Percentiles rank a stretch among this genome's conserved stretches.
phyloP scores from a whole-genome alignment of 1,140 invertebrate genomes.

The Neelides sp. region DNA sequence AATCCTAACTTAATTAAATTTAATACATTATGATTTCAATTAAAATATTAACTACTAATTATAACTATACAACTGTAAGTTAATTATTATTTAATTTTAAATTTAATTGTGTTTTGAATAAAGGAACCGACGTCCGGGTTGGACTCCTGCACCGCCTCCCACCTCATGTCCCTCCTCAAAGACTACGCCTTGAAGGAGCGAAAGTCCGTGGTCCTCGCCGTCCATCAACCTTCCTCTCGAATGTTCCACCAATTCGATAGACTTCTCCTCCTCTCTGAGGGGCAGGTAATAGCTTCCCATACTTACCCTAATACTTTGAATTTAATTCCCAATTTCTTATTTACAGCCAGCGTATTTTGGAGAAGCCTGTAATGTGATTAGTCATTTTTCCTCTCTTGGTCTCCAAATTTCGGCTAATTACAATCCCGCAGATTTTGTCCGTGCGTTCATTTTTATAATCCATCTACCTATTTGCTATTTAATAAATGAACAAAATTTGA shows the following conservation, averaged over 20 bases:
- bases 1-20: too few species aligned
- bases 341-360: conserved; percentile 67
- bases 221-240: conserved; percentile 76
- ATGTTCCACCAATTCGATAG: conserved; percentile 79
- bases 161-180: conserved; percentile 59
- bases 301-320: not conserved
- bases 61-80: not conserved
- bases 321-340: conserved; percentile 8
- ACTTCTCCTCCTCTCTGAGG: conserved; percentile 59
- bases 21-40: not conserved
- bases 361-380: conserved; percentile 55
- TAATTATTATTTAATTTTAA: not conserved
- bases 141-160: conserved; percentile 68
- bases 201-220: conserved; percentile 67
- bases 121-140: conserved; percentile 76
- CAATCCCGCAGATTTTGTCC: conserved; percentile 74
- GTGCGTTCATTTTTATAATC: conserved; percentile 46
- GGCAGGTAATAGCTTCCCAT: conserved; percentile 46
- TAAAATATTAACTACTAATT: not conserved
- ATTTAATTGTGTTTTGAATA: conserved; percentile 5
- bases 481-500: too few species aligned
- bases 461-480: too few species aligned
- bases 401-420: conserved; percentile 63
- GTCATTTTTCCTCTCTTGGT: conserved; percentile 61
- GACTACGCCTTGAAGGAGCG: conserved; percentile 60